Conservation (phyloP, 2,888 invertebrate genomes). For the Acheta domesticus region DNA sequence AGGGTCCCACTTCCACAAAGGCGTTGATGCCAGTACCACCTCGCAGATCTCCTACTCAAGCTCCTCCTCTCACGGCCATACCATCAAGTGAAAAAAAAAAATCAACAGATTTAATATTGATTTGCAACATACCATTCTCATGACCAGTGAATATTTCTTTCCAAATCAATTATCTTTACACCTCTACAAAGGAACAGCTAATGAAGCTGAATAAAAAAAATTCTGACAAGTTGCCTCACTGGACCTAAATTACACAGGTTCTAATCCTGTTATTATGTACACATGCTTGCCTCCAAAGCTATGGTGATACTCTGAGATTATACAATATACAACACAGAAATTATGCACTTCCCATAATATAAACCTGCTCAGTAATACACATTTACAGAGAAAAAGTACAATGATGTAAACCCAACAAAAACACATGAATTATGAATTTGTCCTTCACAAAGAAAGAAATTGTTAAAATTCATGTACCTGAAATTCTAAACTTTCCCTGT, state of each 20-base stretch:
- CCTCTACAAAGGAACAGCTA: background rate
- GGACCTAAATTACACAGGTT: background rate
- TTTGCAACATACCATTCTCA: background rate
- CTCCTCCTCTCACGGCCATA: background rate
- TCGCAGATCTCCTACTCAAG: background rate
- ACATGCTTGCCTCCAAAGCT: slow-evolving; percentile 12
- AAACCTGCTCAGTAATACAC: background rate
- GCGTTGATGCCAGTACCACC: background rate
- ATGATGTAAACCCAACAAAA: background rate
- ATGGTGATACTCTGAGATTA: background rate
- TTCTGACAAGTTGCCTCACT: background rate
- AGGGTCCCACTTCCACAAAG: slow-evolving; percentile 2
- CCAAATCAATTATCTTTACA: too few species aligned
- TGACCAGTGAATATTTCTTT: background rate
- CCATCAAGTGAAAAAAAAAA: background rate
- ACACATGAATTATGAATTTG: background rate
- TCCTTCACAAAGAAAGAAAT: too few species aligned
- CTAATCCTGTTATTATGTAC: background rate
- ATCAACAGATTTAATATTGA: background rate
- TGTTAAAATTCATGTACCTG: too few species aligned
- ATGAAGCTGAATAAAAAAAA: background rate
- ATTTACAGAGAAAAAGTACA: background rate
- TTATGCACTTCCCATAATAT: background rate
- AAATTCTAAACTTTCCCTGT: slow-evolving; percentile 12
- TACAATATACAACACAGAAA: background rate